phyloP scores from a whole-genome alignment of 2,797 vertebrate genomes.

The Siniperca scherzeri region DNA sequence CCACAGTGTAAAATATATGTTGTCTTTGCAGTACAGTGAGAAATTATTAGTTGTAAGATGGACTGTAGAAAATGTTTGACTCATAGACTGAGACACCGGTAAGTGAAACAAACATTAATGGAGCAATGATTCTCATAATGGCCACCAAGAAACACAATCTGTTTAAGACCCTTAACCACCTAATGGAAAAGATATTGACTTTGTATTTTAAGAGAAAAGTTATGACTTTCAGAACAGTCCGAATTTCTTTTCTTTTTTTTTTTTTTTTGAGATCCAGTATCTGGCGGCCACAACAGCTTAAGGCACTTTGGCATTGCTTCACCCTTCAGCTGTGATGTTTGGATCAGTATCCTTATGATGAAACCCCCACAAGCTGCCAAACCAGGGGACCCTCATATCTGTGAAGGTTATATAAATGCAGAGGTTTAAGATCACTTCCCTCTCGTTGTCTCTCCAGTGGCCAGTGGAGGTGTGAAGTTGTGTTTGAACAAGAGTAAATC shows the following conservation, averaged over 20 bases:
- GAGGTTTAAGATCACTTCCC: conserved; percentile 25
- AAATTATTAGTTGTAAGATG: neutral
- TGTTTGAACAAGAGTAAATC: conserved; percentile 58
- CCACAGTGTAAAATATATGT: neutral
- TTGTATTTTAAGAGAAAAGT: conserved; percentile 19
- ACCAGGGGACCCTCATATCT: conserved; percentile 10
- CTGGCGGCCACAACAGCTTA: conserved; percentile 20
- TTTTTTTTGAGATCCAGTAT: conserved; percentile 12
- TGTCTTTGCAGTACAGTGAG: neutral
- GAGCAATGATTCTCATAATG: neutral
- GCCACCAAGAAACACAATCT: neutral
- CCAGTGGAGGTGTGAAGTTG: conserved; percentile 49
- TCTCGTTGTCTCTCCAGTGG: conserved; percentile 16
- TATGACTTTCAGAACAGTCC: neutral
- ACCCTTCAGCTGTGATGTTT: conserved; percentile 24
- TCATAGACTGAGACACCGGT: neutral
- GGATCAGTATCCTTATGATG: conserved; percentile 33
- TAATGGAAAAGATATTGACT: conserved; percentile 15
- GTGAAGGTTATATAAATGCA: conserved; percentile 26
- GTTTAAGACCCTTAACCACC: neutral
- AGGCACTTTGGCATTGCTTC: conserved; percentile 26
- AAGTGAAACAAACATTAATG: neutral
- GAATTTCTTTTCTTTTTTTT: no score
- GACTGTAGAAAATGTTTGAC: neutral
- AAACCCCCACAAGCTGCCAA: conserved; percentile 21